phyloP scores from a whole-genome alignment of 2,113 vertebrate species.

The Egretta garzetta region DNA sequence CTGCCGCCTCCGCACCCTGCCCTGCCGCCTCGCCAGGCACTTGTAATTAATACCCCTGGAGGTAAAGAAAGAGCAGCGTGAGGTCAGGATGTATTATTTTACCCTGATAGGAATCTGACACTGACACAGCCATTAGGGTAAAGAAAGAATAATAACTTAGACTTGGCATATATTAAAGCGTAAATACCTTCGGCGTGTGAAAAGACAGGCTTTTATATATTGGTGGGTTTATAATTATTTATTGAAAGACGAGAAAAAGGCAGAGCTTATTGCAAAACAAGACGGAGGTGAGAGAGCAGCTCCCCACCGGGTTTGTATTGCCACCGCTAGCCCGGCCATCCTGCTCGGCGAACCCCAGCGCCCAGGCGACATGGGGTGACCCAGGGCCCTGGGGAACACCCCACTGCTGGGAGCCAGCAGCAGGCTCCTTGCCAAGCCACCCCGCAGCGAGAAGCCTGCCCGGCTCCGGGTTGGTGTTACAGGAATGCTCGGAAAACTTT shows the following conservation, averaged over 20 bases:
- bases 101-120: slow-evolving; percentile 55
- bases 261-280: not conserved
- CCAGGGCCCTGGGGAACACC: not conserved
- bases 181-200: slow-evolving; percentile 15
- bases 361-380: not conserved
- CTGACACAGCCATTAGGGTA: slow-evolving; percentile 46
- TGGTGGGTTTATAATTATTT: slow-evolving; percentile 7
- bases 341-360: not conserved
- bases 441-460: no score
- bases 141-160: slow-evolving; percentile 53
- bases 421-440: not conserved
- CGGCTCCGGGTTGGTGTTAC: accelerated
- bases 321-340: not conserved
- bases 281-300: not conserved
- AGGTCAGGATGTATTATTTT: slow-evolving; percentile 44
- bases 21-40: not conserved
- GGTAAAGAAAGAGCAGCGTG: slow-evolving; percentile 33
- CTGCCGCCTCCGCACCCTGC: not conserved
- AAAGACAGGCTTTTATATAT: slow-evolving; percentile 11
- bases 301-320: accelerated
- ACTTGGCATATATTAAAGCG: not conserved
- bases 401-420: accelerated
- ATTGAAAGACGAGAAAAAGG: not conserved
- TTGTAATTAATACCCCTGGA: slow-evolving; percentile 15
- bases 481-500: not conserved